Conservation (phyloP, 1,140 invertebrate genomes). For the Pygmarrhopalites habei region DNA sequence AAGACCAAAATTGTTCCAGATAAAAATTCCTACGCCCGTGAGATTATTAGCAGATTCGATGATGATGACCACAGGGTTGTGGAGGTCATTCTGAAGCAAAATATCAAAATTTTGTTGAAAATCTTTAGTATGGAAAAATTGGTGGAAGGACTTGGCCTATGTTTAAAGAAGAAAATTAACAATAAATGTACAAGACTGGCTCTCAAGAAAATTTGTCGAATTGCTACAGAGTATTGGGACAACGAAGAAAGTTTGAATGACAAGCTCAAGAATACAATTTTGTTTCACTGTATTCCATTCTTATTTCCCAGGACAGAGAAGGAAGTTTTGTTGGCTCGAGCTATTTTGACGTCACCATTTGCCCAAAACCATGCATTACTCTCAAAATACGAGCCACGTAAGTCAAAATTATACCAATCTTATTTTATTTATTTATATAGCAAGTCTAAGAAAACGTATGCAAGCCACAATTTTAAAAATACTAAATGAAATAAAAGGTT, state of each 20-base stretch:
- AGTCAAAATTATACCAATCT: too few relatives aligned
- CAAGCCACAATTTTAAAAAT: too few relatives aligned
- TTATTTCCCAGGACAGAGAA: conserved; percentile 22
- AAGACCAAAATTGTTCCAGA: not conserved
- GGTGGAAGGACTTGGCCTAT: conserved; percentile 1
- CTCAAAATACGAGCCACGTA: not conserved
- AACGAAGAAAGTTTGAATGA: too few relatives aligned
- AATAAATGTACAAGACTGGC: conserved; percentile 14
- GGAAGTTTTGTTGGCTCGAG: conserved; percentile 7
- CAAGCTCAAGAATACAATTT: too few relatives aligned
- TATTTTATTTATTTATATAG: too few relatives aligned
- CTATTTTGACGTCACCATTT: conserved; percentile 18
- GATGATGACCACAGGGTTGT: conserved; percentile 26
- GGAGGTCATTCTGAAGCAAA: conserved; percentile 4
- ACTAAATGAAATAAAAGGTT: too few relatives aligned
- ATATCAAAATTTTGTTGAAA: conserved; percentile 9
- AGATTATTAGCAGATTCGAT: conserved; percentile 16
- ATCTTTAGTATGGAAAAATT: conserved; percentile 23
- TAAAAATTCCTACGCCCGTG: not conserved
- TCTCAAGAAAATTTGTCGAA: conserved; percentile 14
- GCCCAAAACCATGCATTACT: conserved; percentile 20
- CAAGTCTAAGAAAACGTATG: too few relatives aligned
- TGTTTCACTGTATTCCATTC: too few relatives aligned
- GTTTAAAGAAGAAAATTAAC: conserved; percentile 5
- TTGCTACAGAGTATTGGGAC: not conserved